A percentile compares a stretch with the other conserved stretches of the same genome.
These are phyloP conservation scores for Molothrus ater DNA, from an alignment of 2,797 vertebrate genomes.

Conservation along the genomic window DNA sequence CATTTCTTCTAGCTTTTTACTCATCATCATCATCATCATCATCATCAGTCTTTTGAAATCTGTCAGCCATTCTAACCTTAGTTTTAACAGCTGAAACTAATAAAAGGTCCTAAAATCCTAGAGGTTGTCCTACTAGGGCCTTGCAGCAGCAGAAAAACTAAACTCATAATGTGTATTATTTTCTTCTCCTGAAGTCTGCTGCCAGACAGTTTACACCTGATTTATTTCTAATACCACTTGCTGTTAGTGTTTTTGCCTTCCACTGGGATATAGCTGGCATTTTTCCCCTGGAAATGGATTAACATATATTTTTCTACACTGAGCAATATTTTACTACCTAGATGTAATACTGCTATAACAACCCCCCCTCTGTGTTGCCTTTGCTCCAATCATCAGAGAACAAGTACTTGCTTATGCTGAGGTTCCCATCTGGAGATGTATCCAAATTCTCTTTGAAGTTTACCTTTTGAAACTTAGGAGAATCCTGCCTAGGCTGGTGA, in stretches of 20 bases:
- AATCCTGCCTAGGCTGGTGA: background rate
- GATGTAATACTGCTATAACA: background rate
- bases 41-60: background rate
- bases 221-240: background rate
- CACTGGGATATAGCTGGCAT: background rate
- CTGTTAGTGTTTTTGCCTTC: background rate
- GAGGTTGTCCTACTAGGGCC: background rate
- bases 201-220: background rate
- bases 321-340: background rate
- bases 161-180: background rate
- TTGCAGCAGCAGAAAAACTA: background rate
- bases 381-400: background rate
- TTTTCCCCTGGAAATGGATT: background rate
- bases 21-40: too few species aligned
- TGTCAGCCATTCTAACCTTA: background rate
- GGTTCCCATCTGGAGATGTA: background rate
- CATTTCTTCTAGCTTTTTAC: background rate
- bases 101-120: background rate
- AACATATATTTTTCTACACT: background rate
- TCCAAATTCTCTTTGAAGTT: background rate
- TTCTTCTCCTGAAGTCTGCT: background rate
- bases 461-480: background rate
- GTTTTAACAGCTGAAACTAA: background rate
- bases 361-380: background rate
- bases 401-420: background rate